These are phyloP conservation scores for Eristalis intricaria DNA, from an alignment of 2,888 invertebrate genomes.

Conservation along the genomic window DNA sequence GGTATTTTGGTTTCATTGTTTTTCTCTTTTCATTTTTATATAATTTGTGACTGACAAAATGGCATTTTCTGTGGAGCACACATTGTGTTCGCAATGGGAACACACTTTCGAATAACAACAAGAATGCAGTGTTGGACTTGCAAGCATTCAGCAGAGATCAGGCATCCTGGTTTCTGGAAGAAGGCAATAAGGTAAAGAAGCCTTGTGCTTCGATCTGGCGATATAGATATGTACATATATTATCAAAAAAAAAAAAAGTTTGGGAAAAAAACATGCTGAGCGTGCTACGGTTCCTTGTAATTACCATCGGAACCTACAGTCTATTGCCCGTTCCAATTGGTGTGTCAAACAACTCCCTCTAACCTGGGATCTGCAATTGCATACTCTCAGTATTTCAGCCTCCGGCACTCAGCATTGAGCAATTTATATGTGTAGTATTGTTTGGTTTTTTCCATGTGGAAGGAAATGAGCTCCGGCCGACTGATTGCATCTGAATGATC, in stretches of 20 bases:
- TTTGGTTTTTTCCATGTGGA: too few relatives aligned
- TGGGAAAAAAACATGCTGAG: too few relatives aligned
- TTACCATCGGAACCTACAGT: too few relatives aligned
- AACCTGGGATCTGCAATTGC: too few relatives aligned
- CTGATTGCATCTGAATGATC: not conserved
- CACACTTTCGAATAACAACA: not conserved
- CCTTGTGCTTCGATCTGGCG: not conserved
- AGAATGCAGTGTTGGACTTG: not conserved
- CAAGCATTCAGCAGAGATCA: not conserved
- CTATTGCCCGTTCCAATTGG: too few relatives aligned
- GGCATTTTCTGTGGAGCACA: constrained; percentile 14
- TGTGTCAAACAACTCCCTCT: too few relatives aligned
- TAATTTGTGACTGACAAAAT: constrained; percentile 42
- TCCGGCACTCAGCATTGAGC: too few relatives aligned
- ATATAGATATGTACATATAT: too few relatives aligned
- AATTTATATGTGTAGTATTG: too few relatives aligned
- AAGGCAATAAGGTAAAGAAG: not conserved
- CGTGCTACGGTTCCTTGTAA: too few relatives aligned
- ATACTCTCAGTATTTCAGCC: too few relatives aligned
- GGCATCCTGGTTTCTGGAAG: not conserved
- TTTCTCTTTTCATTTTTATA: constrained; percentile 2
- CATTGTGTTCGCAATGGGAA: not conserved
- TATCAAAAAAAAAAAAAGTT: too few relatives aligned
- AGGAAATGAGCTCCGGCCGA: not conserved
- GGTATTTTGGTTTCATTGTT: constrained; percentile 47